Conservation (phyloP, 1,140 invertebrate genomes). For the Pinna nobilis region DNA sequence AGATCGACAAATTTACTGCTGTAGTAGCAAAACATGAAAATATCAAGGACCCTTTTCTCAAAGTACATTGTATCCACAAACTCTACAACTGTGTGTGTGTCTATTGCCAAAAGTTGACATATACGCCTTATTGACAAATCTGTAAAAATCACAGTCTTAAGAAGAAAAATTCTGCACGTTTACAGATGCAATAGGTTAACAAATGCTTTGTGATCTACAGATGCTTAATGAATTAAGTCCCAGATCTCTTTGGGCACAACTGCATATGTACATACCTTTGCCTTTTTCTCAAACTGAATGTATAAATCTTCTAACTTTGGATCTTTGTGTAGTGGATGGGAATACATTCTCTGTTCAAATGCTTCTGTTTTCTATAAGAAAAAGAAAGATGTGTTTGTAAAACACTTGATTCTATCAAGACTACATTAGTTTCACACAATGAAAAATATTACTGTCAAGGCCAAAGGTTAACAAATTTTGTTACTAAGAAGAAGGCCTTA, state of each 20-base stretch:
- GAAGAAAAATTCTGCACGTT: too few species aligned
- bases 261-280: slow-evolving; percentile 49
- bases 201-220: not conserved
- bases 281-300: slow-evolving; percentile 85
- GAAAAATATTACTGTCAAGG: not conserved
- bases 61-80: too few species aligned
- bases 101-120: too few species aligned
- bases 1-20: too few species aligned
- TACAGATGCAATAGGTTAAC: too few species aligned
- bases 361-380: slow-evolving; percentile 86
- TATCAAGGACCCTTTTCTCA: too few species aligned
- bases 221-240: not conserved
- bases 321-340: slow-evolving; percentile 90
- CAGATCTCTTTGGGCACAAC: not conserved
- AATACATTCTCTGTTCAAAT: slow-evolving; percentile 85
- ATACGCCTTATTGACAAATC: too few species aligned
- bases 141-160: too few species aligned
- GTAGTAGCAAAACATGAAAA: too few species aligned
- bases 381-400: not conserved
- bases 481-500: too few species aligned
- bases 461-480: not conserved
- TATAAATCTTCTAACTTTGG: slow-evolving; percentile 83
- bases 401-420: not conserved
- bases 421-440: not conserved
- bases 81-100: too few species aligned